A percentile compares a stretch with the other conserved stretches of the same genome.
Evolutionary conservation across 2,113 vertebrate genomes (phyloP).

Genomic region (Lipotes vexillifer): DNA sequence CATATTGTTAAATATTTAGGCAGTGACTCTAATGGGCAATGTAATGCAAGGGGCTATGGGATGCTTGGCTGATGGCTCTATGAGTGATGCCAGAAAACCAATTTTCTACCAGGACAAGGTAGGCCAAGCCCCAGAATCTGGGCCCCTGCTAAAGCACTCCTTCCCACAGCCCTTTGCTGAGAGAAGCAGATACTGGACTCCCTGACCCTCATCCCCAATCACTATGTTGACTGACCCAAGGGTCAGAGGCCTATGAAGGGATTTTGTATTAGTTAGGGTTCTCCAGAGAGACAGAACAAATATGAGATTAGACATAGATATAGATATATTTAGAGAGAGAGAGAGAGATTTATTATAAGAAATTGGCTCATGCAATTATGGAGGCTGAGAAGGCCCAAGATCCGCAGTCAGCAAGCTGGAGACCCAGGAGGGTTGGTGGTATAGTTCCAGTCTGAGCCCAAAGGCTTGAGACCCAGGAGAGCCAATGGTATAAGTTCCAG

Average conservation of each 20-base stretch:
- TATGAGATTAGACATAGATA: background rate
- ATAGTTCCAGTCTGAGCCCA: background rate
- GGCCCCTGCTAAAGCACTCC: background rate
- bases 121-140: background rate
- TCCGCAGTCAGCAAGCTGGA: background rate
- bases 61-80: background rate
- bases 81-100: background rate
- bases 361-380: background rate
- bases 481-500: background rate
- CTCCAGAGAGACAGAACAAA: background rate
- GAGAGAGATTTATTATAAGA: background rate
- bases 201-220: background rate
- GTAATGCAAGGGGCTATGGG: background rate
- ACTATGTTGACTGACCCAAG: background rate
- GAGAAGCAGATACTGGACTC: background rate
- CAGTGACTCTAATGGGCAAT: background rate
- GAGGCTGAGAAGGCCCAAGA: background rate
- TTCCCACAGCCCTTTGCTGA: background rate
- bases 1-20: background rate
- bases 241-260: background rate
- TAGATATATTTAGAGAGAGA: background rate
- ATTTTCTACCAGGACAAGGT: no score
- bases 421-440: background rate
- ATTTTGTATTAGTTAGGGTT: background rate
- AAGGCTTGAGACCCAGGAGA: background rate